Conservation (phyloP, 2,888 invertebrate species). For the Oscheius sp. region DNA sequence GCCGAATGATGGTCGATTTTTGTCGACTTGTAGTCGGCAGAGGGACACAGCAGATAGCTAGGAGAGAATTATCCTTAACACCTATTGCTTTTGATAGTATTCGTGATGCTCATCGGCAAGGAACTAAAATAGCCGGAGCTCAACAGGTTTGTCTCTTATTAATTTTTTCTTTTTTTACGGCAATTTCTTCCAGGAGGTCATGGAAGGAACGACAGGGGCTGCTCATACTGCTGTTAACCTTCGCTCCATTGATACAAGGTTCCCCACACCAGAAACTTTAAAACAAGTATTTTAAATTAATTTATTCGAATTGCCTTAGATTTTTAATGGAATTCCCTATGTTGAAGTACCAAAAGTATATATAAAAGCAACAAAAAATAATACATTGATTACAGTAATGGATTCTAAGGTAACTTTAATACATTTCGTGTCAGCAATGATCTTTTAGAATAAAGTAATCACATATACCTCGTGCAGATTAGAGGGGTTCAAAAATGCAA, state of each 20-base stretch:
- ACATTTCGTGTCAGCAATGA: no score
- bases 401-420: conserved; percentile 76
- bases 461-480: conserved; percentile 76
- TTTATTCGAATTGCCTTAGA: conserved; percentile 25
- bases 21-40: conserved; percentile 19
- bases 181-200: conserved; percentile 36
- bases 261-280: conserved; percentile 65
- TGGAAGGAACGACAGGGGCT: conserved; percentile 61
- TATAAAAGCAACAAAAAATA: conserved; percentile 85
- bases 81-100: conserved; percentile 45
- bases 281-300: conserved; percentile 31
- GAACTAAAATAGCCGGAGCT: conserved; percentile 40
- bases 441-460: conserved; percentile 49
- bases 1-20: conserved; percentile 9
- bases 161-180: background rate
- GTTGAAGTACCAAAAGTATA: conserved; percentile 83
- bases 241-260: conserved; percentile 50
- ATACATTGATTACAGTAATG: conserved; percentile 84
- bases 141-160: no score
- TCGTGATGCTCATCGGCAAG: conserved; percentile 58
- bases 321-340: conserved; percentile 63
- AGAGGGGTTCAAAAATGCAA: conserved; percentile 92
- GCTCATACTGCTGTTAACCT: conserved; percentile 55
- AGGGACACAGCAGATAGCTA: conserved; percentile 15
- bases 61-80: conserved; percentile 34